Conservation (phyloP, 2,113 vertebrate genomes). For the Pseudois nayaur region DNA sequence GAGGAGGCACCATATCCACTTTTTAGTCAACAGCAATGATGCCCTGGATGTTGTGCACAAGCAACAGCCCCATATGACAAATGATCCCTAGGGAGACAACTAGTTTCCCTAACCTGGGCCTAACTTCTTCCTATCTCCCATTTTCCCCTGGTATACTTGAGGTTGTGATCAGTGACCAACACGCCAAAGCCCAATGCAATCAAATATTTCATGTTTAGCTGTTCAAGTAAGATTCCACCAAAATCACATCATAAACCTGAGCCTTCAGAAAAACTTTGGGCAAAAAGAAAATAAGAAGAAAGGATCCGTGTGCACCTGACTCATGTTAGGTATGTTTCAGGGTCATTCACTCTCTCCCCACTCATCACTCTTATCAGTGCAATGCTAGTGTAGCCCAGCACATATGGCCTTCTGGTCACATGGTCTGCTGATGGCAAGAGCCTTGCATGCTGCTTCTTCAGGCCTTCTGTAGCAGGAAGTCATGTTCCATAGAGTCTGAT, state of each 20-base stretch:
- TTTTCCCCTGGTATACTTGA: not conserved
- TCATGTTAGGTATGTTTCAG: not conserved
- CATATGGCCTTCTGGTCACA: not conserved
- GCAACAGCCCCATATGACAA: not conserved
- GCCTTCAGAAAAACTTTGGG: not conserved
- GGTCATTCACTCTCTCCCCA: not conserved
- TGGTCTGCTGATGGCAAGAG: not conserved
- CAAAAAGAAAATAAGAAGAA: not conserved
- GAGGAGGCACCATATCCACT: not conserved
- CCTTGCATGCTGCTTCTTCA: not conserved
- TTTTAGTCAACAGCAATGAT: not conserved
- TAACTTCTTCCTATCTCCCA: not conserved
- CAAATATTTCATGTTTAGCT: not conserved
- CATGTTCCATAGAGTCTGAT: not conserved
- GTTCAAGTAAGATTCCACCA: not conserved
- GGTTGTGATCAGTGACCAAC: not conserved
- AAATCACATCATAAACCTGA: not conserved
- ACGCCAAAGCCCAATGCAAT: not conserved
- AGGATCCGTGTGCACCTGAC: not conserved
- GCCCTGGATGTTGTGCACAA: not conserved
- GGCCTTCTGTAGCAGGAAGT: not conserved
- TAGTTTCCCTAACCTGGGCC: not conserved
- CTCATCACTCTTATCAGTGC: not conserved
- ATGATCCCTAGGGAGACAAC: not conserved
- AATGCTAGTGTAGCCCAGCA: not conserved